Base-by-base conservation (phyloP, 2,113 vertebrate genomes). In the Thamnophis sirtalis region DNA sequence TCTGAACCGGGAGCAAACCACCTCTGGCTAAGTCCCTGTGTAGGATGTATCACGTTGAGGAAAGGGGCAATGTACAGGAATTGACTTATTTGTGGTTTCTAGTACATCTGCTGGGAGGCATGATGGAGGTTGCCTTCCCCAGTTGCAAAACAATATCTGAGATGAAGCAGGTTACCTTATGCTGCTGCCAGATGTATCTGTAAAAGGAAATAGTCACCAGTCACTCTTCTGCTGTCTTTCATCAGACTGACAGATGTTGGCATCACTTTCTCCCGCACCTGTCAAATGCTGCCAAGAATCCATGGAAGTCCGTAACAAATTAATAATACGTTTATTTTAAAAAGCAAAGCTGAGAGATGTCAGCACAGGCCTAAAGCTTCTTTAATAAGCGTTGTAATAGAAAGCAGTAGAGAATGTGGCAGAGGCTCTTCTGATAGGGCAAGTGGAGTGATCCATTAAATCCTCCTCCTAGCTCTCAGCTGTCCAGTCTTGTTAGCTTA, bases 401-500 rank as follows among this genome's bases (percentile, higher is more conserved):
- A 58, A n/a, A 49, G 53, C 50, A 38, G 43, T n/a, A 55, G 10
- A 56, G 86, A 88, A 87, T 87, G 92, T 55, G 58, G 3, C 15
- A 33, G n/a, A 28, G 88, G 15, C 53, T 2, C 19, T 13, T 43
- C 48, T 89, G 49, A 38, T 55, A 22, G 49, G 88, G 43, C 92
- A 91, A 63, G 90, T 93, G 92, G 54, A 53, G 49, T 73, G 56
- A 63, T 91, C 86, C 15, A 68, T 93, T 90, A 91, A 88, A 8
- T n/a, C 92, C 86, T 93, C 89, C 68, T 63, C 58, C 48, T 50
- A 80, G 21, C 43, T 54, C 49, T 89, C 88, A 89, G 91, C 91
- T 92, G 88, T 56, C 88, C 80, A 53, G 48, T 54, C 89, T 89
- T 89, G 91, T 92, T 60, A 63, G 55, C 80, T 84, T 43, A 13